Percentiles rank a stretch among this genome's conserved stretches.
These are phyloP conservation scores for Typhlomys cinereus DNA, from an alignment of 2,113 vertebrate species.

Conservation along the genomic window DNA sequence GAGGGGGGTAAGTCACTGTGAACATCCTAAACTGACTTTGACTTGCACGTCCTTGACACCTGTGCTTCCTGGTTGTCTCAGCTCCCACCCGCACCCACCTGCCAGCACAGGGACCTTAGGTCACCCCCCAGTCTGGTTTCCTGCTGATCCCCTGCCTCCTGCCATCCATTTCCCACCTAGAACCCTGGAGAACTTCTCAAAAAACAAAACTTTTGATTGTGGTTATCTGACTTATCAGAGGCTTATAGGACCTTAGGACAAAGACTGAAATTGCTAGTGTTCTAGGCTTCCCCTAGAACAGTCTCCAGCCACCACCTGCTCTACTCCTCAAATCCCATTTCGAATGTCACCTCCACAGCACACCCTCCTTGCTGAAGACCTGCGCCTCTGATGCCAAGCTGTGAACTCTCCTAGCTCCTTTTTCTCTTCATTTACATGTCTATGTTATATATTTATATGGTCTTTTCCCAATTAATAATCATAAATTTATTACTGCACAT, in stretches of 20 bases:
- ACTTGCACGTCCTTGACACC: neutral
- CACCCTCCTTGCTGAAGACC: accelerated
- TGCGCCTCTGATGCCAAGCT: accelerated
- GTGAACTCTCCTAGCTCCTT: neutral
- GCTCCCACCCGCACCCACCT: neutral
- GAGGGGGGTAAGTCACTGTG: neutral
- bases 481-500: neutral
- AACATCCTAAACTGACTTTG: neutral
- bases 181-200: neutral
- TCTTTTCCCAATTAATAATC: neutral
- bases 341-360: neutral
- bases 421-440: neutral
- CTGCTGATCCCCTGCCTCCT: neutral
- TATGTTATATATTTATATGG: too few species aligned
- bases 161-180: neutral
- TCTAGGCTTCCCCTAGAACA: accelerated
- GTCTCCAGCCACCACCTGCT: neutral
- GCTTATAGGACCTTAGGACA: neutral
- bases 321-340: neutral
- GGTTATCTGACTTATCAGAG: neutral
- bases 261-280: neutral
- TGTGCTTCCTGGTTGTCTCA: neutral
- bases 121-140: neutral
- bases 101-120: neutral
- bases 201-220: neutral